Evolutionary conservation across 2,113 vertebrate genomes (phyloP), one percentile per base, ranked within the genome.

Genomic region (Mesembrinibis cayennensis): DNA sequence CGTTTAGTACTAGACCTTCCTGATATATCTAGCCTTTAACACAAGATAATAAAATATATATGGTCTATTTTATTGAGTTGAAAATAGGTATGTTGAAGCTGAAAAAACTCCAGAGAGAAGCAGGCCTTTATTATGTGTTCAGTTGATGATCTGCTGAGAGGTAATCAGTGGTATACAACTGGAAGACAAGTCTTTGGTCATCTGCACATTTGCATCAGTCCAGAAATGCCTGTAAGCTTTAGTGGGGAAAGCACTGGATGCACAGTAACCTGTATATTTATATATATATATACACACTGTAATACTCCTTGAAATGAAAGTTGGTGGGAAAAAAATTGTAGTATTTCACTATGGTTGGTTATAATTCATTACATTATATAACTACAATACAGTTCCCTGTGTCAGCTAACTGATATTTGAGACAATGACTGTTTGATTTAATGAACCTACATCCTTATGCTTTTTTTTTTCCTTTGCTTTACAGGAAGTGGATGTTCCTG

Each of bases 401-500:
- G 45, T 67, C 77, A 74, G 36, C 6, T 30, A 86, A 69, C 34
- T 53, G 71, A 36, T 73, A 25, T 15, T 30, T 36, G 23, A 82
- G 61, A 40, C 10, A 20, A 16, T 58, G 19, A 11, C 50, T 69
- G 23, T 30, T 89, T 63, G 34, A 44, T 88, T 74, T 90, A 58
- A 83, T 27, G 47, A 77, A 66, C 19, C 5, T 34, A 42, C 14
- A 9, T 55, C 19, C 50, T 92, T 50, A 65, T 2, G 34, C 10
- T 67, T 71, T 89, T 84, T 66, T 61, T 78, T 74, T 87, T 82
- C 16, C 84, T 97, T 87, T 90, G 30, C 89, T 89, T 97, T 94
- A 25, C 97, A 99, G 99, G 98, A 98, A 45, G 98, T 99, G 97
- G 99, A 99, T 1, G 99, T 99, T 61, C 99, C 99, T 18, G 97